phyloP scores from a whole-genome alignment of 2,113 vertebrate genomes.

The Archilochus colubris region DNA sequence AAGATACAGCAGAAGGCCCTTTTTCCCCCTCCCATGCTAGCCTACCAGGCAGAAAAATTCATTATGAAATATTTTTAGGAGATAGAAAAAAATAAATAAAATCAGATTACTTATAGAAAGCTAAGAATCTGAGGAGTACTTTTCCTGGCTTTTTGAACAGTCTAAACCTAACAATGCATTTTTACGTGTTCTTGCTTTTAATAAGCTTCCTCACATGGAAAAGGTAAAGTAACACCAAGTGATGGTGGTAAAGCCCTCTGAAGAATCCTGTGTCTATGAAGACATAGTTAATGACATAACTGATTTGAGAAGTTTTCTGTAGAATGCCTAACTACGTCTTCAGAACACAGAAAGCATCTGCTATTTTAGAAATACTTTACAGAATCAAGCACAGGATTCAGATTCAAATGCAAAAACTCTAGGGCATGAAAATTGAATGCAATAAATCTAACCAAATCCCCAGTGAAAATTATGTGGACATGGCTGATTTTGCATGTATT shows the following conservation, averaged over 20 bases:
- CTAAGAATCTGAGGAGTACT: background rate
- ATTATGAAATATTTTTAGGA: background rate
- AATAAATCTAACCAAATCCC: background rate
- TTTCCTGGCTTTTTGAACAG: background rate
- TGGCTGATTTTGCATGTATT: background rate
- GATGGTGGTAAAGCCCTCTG: background rate
- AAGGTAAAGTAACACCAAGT: background rate
- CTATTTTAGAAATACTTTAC: background rate
- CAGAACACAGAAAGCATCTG: background rate
- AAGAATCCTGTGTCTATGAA: background rate
- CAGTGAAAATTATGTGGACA: background rate
- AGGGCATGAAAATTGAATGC: background rate
- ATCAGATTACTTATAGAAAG: background rate
- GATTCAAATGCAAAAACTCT: background rate
- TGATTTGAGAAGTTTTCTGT: background rate
- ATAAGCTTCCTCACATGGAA: background rate
- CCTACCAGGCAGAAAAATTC: background rate
- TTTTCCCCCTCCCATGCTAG: background rate
- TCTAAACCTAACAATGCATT: background rate
- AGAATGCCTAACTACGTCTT: background rate
- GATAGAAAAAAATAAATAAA: background rate
- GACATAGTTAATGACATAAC: background rate
- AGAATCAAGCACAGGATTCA: background rate
- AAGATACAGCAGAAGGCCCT: rapidly evolving
- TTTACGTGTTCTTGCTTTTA: background rate